Evolutionary conservation across 2,797 vertebrate genomes (phyloP), one percentile per base, ranked within the genome.

Genomic region (Brotula barbata): DNA sequence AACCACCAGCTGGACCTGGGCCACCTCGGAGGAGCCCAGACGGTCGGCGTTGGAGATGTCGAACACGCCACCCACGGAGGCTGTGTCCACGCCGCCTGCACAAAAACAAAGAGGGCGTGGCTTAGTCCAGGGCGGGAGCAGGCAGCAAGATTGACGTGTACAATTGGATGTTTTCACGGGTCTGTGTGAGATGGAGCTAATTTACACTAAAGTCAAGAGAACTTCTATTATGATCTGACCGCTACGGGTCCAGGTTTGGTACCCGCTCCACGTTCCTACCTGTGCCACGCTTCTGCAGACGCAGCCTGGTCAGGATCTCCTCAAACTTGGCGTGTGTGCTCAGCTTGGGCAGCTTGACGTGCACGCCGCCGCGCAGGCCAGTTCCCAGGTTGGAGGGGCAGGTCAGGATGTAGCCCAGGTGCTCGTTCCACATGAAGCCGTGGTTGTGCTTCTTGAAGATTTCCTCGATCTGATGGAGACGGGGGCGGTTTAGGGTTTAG

Each of bases 311-410:
- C 3, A 98, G 94, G 45, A 93, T 48, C 1, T 98, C 95, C 0
- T 94, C 91, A 45, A 98, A 98, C 82, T 94, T 94, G 63, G 92
- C 91, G 0, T 97, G 85, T 69, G 95, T 96, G 88, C 94, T 93
- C 81, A 99, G 87, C 80, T 95, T 90, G 2, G 95, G 96, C 48
- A 99, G 76, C 78, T 97, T 99, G 45, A 98, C 92, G 43, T 98
- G 97, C 54, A 99, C 96, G 1, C 97, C 96, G 0, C 88, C 96
- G n/a, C 96, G 92, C 19, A 98, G 93, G 13, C 97, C 97, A 0
- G 97, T 98, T 63, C 97, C 96, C 41, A 98, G 92, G 90, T 98
- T 98, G 67, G 96, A 98, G 0, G 96, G 96, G 87, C 96, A 99
- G 67, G 96, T 98, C 68, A 99, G 91, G 71, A 99, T 64, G 62